phyloP scores from a whole-genome alignment of 35 echinoderm and acorn worm genomes.

The Ptychodera flava region DNA sequence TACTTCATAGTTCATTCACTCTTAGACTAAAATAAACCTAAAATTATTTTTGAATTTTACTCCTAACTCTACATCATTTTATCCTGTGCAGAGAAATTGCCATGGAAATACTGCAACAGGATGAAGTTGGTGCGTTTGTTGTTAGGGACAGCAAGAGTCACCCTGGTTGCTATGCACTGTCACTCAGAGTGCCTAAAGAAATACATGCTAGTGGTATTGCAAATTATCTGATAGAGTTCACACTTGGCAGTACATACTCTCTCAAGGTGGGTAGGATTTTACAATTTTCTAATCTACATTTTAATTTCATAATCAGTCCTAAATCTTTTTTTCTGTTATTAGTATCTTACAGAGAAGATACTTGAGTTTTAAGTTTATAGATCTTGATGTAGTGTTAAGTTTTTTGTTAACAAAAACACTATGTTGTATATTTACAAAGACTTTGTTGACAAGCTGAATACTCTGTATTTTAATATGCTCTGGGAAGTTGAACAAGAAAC shows the following conservation, averaged over 20 bases:
- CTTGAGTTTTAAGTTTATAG: background rate
- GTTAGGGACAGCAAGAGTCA: constrained; percentile 94
- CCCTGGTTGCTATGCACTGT: constrained; percentile 86
- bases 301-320: background rate
- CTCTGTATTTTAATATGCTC: too few species aligned
- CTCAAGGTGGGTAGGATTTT: constrained; percentile 62
- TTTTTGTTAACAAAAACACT: background rate
- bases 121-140: constrained; percentile 88
- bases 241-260: constrained; percentile 80
- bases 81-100: constrained; percentile 68
- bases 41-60: too few species aligned
- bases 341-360: background rate
- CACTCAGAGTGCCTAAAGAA: constrained; percentile 78
- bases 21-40: too few species aligned
- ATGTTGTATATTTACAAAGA: background rate
- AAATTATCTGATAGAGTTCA: constrained; percentile 85
- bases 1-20: too few species aligned
- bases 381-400: background rate
- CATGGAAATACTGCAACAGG: constrained; percentile 78
- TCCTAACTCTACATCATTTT: too few species aligned
- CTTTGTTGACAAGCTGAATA: too few species aligned
- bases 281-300: too few species aligned
- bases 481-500: too few species aligned
- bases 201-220: constrained; percentile 81
- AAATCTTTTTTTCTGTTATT: background rate